These are phyloP conservation scores for Pipra filicauda DNA, from an alignment of 2,113 vertebrate genomes.

Conservation along the genomic window DNA sequence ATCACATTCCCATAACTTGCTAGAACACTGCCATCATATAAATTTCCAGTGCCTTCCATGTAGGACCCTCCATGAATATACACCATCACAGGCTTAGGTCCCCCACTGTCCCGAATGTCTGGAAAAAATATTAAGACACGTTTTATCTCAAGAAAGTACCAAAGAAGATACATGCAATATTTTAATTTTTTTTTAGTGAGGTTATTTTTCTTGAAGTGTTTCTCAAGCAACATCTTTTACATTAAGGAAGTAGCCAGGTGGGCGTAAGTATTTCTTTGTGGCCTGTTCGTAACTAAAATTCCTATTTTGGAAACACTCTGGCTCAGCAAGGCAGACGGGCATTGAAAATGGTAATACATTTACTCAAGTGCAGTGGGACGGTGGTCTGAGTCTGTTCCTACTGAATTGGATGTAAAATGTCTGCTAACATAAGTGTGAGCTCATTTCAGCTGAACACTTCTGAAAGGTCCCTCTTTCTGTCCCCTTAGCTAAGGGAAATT, in stretches of 20 bases:
- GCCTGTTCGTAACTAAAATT: neutral
- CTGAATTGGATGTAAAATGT: neutral
- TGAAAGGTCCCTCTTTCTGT: neutral
- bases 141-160: conserved; percentile 59
- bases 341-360: neutral
- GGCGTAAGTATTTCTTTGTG: neutral
- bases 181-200: neutral
- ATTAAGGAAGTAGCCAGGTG: neutral
- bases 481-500: neutral
- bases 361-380: neutral
- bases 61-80: conserved; percentile 99
- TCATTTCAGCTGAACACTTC: neutral
- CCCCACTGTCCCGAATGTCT: conserved; percentile 99
- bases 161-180: conserved; percentile 28
- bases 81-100: conserved; percentile 99
- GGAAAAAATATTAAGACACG: conserved; percentile 81
- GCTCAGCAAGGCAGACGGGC: neutral
- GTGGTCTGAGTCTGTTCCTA: neutral
- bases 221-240: conserved; percentile 74
- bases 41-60: conserved; percentile 99
- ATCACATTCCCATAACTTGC: conserved; percentile 99
- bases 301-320: neutral
- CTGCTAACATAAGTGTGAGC: neutral
- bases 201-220: conserved; percentile 71
- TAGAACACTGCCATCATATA: conserved; percentile 99